phyloP scores from a whole-genome alignment of 2,113 vertebrate genomes.

The Clarias batrachus region DNA sequence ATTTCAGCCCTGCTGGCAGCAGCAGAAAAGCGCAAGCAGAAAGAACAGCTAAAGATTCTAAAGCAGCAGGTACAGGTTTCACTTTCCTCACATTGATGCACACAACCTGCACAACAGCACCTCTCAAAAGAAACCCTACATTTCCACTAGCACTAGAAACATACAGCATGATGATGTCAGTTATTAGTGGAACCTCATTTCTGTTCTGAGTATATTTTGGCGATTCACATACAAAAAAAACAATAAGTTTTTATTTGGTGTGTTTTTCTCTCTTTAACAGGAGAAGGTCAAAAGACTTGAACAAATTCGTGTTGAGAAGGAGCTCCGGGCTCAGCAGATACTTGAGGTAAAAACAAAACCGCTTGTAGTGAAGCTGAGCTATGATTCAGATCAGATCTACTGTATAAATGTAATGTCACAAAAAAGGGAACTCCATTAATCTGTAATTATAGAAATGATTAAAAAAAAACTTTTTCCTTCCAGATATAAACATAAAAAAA shows the following conservation, averaged over 20 bases:
- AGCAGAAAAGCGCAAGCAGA: slow-evolving; percentile 90
- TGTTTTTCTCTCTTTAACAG: slow-evolving; percentile 70
- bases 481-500: background rate
- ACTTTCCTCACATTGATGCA: background rate
- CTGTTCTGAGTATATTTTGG: background rate
- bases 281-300: slow-evolving; percentile 97
- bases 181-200: background rate
- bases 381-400: background rate
- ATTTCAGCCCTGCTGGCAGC: slow-evolving; percentile 88
- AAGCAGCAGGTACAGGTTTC: slow-evolving; percentile 87
- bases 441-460: background rate
- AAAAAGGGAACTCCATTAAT: background rate
- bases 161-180: background rate
- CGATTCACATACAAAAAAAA: background rate
- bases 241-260: background rate
- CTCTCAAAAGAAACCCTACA: background rate
- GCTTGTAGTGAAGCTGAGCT: background rate
- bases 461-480: background rate
- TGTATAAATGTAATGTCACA: background rate
- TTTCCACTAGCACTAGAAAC: background rate
- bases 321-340: slow-evolving; percentile 94
- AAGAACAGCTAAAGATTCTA: slow-evolving; percentile 93
- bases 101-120: background rate
- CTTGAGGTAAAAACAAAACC: slow-evolving; percentile 79
- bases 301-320: slow-evolving; percentile 94